Evolutionary conservation across 2,888 invertebrate genomes (phyloP).

Genomic region (Thera britannica): DNA sequence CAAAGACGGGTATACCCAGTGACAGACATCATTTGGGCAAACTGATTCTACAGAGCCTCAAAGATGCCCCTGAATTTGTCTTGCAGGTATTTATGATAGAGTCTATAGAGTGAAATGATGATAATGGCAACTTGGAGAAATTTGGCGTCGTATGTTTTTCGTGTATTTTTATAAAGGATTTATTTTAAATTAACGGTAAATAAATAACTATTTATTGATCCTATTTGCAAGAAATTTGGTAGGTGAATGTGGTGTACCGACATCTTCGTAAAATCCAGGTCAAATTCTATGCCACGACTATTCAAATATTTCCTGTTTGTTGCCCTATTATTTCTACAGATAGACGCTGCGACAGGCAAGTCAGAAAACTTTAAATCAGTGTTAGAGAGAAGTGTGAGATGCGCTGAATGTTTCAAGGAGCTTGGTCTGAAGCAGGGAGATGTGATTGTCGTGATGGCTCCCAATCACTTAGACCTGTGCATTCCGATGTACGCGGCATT

Average conservation of each 20-base stretch:
- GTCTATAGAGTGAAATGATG: no score
- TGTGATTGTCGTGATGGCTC: slow-evolving; percentile 68
- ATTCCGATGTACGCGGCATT: slow-evolving; percentile 70
- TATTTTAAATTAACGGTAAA: no score
- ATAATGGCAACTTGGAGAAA: no score
- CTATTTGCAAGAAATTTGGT: no score
- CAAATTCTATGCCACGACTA: no score
- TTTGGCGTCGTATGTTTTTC: no score
- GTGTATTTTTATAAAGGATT: no score
- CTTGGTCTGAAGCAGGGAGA: slow-evolving; percentile 64
- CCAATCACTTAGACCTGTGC: slow-evolving; percentile 64
- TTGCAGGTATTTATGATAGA: slow-evolving; percentile 51
- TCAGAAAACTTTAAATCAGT: slow-evolving; percentile 56
- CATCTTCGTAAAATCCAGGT: no score
- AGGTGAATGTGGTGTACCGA: no score
- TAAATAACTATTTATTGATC: no score
- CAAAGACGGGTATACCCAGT: slow-evolving; percentile 51
- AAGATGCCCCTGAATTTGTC: slow-evolving; percentile 56
- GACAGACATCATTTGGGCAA: slow-evolving; percentile 63
- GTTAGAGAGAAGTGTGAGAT: slow-evolving; percentile 55
- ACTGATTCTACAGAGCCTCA: slow-evolving; percentile 53
- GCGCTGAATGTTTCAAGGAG: slow-evolving; percentile 60
- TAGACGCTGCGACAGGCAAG: slow-evolving; percentile 30
- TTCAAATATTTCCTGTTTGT: no score
- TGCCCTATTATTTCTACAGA: slow-evolving; percentile 25